These are phyloP conservation scores for Embiotoca jacksoni DNA, from an alignment of 2,113 vertebrate species.

Conservation along the genomic window DNA sequence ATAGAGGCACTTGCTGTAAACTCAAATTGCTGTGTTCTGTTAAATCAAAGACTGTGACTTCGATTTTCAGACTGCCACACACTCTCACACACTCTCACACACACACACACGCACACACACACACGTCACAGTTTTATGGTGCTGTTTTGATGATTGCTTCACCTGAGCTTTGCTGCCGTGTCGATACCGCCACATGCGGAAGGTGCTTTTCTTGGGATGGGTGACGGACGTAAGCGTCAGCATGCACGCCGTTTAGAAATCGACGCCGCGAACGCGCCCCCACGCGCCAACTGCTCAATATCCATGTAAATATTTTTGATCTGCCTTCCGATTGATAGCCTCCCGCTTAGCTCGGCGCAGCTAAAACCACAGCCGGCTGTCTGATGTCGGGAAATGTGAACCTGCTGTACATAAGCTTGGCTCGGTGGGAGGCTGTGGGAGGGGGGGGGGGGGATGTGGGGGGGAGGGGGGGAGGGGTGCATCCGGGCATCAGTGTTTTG, in stretches of 20 bases:
- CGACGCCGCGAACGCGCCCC: background rate
- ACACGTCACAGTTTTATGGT: slow-evolving; percentile 28
- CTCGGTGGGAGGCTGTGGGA: background rate
- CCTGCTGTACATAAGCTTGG: slow-evolving; percentile 67
- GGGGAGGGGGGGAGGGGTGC: background rate
- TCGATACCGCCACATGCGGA: background rate
- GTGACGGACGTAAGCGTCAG: slow-evolving; percentile 8
- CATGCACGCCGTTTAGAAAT: background rate
- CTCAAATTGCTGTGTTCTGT: slow-evolving; percentile 42
- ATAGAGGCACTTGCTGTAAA: slow-evolving; percentile 63
- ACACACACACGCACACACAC: slow-evolving; percentile 5
- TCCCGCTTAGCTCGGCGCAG: background rate
- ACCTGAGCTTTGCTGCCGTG: slow-evolving; percentile 19
- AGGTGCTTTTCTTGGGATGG: slow-evolving; percentile 16
- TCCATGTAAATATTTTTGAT: slow-evolving; percentile 60
- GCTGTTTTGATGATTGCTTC: slow-evolving; percentile 25
- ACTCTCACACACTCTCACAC: slow-evolving; percentile 19
- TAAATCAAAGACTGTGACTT: slow-evolving; percentile 55
- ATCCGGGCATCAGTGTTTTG: slow-evolving; percentile 60
- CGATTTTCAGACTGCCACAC: slow-evolving; percentile 21
- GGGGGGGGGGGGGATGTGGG: background rate
- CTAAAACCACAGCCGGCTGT: slow-evolving; percentile 19
- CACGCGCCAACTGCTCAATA: slow-evolving; percentile 9
- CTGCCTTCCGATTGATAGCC: slow-evolving; percentile 15
- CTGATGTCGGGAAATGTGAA: slow-evolving; percentile 73